Conservation (phyloP, 2,797 vertebrate genomes). For the Apogon talboti region DNA sequence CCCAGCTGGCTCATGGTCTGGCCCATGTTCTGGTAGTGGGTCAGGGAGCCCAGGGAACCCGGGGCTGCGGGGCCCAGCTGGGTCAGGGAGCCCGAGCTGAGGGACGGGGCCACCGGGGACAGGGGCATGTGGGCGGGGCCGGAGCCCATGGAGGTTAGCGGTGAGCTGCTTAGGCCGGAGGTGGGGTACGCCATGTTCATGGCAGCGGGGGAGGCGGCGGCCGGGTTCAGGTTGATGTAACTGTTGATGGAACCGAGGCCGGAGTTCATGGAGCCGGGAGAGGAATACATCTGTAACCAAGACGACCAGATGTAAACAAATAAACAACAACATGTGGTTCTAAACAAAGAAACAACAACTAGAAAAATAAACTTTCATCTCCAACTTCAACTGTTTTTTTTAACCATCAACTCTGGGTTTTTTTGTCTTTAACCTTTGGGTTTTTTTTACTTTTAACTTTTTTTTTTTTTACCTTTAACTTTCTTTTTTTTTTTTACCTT, state of each 20-base stretch:
- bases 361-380: no score
- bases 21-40: conserved; percentile 87
- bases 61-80: conserved; percentile 79
- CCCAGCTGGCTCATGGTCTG: conserved; percentile 85
- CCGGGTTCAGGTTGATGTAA: conserved; percentile 91
- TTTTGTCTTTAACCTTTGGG: no score
- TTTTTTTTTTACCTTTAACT: no score
- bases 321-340: conserved; percentile 6
- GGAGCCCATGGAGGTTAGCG: conserved; percentile 75
- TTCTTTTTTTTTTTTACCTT: no score
- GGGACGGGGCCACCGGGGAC: conserved; percentile 79
- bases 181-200: conserved; percentile 87
- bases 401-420: no score
- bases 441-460: no score
- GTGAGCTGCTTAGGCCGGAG: conserved; percentile 78
- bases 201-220: conserved; percentile 78
- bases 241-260: conserved; percentile 86
- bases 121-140: conserved; percentile 83
- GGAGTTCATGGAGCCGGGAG: conserved; percentile 82
- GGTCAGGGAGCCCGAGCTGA: conserved; percentile 78
- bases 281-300: conserved; percentile 87
- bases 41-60: conserved; percentile 78
- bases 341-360: no score
- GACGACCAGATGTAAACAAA: neutral
- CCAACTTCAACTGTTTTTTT: no score